Conservation (phyloP, 2,113 vertebrate genomes). For the Callipepla californica region DNA sequence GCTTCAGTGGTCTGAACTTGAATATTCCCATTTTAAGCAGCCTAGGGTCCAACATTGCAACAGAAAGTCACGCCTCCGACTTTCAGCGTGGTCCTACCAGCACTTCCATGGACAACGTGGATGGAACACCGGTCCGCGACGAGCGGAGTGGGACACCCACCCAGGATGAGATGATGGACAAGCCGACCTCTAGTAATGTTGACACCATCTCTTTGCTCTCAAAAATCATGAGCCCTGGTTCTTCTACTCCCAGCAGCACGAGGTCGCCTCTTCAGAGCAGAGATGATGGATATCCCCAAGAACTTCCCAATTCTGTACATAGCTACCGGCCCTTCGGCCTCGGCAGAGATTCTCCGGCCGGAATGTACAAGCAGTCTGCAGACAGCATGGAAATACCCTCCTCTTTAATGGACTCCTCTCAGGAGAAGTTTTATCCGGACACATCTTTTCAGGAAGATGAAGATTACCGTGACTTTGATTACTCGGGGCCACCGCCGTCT, state of each 20-base stretch:
- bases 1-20: constrained; percentile 91
- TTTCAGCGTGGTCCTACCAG: constrained; percentile 79
- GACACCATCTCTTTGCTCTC: constrained; percentile 81
- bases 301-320: constrained; percentile 71
- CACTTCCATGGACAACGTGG: constrained; percentile 86
- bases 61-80: constrained; percentile 73
- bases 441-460: constrained; percentile 83
- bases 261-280: constrained; percentile 74
- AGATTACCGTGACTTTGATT: constrained; percentile 83
- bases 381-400: constrained; percentile 78
- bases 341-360: constrained; percentile 70
- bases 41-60: constrained; percentile 69
- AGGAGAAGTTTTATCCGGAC: constrained; percentile 84
- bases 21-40: constrained; percentile 83
- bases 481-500: constrained; percentile 73
- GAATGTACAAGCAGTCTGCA: constrained; percentile 67
- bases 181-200: constrained; percentile 80
- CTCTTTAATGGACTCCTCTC: constrained; percentile 79
- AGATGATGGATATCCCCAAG: constrained; percentile 77
- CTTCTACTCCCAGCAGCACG: constrained; percentile 83
- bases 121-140: constrained; percentile 93
- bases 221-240: constrained; percentile 84
- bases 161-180: constrained; percentile 98
- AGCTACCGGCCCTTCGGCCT: constrained; percentile 78
- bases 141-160: constrained; percentile 94